Conservation (phyloP, 2,797 vertebrate genomes). For the Pogoniulus pusillus region DNA sequence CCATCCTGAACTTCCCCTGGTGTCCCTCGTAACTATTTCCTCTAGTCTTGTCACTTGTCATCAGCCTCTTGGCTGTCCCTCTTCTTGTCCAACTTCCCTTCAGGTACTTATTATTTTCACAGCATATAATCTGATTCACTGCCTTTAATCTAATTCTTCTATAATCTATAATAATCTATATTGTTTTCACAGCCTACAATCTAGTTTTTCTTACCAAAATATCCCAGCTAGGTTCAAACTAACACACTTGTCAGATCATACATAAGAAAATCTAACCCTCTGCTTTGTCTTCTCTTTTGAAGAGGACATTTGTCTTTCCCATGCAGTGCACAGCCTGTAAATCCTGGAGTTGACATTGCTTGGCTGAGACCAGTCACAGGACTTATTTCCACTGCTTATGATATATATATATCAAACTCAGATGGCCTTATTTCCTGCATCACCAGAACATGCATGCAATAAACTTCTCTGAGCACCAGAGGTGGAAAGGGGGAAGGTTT, state of each 20-base stretch:
- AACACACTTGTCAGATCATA: not conserved
- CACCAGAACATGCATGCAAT: not conserved
- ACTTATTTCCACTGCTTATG: not conserved
- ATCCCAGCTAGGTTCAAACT: no score
- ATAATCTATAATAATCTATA: no score
- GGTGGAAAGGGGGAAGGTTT: not conserved
- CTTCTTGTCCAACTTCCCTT: no score
- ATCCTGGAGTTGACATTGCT: not conserved
- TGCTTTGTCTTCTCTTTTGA: not conserved
- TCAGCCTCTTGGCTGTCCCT: no score
- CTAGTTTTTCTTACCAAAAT: no score
- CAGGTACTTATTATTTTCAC: no score
- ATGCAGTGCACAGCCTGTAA: not conserved
- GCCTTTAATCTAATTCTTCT: no score
- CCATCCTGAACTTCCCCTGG: no score
- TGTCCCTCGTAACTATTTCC: no score
- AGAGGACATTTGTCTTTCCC: not conserved
- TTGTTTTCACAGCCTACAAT: no score
- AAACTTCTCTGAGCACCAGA: fast-evolving
- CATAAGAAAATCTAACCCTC: not conserved
- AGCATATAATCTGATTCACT: no score
- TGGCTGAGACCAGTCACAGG: not conserved
- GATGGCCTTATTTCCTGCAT: not conserved
- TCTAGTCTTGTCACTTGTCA: no score
- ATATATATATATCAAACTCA: not conserved